These are phyloP conservation scores for Hermodice carunculata DNA, from an alignment of 2,888 invertebrate genomes.

Conservation along the genomic window DNA sequence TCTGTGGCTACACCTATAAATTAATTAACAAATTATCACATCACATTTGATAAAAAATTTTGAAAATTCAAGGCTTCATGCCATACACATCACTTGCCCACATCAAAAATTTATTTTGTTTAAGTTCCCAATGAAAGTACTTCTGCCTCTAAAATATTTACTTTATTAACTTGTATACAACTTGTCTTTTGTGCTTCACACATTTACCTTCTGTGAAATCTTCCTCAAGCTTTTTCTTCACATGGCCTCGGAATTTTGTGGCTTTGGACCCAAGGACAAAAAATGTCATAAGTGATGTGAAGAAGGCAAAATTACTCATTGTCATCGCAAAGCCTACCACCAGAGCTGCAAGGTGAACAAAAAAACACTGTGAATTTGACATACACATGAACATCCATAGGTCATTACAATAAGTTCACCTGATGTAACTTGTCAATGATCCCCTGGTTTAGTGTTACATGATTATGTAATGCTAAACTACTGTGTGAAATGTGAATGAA, in stretches of 20 bases:
- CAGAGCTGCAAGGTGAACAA: constrained; percentile 13
- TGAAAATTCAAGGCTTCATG: background rate
- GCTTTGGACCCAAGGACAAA: constrained; percentile 85
- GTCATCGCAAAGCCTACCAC: constrained; percentile 84
- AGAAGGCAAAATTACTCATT: constrained; percentile 82
- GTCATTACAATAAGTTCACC: background rate
- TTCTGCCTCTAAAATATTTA: background rate
- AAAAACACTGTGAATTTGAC: too few species aligned
- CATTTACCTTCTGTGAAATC: constrained; percentile 83
- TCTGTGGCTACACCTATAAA: too few species aligned
- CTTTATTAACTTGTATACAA: background rate
- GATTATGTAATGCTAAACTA: too few species aligned
- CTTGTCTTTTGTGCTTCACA: background rate
- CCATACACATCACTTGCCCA: too few species aligned
- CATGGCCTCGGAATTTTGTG: constrained; percentile 79
- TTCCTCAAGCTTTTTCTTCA: constrained; percentile 77
- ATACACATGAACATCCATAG: background rate
- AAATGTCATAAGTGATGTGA: constrained; percentile 81
- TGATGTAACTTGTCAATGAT: too few species aligned
- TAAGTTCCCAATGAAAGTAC: too few species aligned
- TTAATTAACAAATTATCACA: background rate
- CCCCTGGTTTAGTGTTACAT: too few species aligned
- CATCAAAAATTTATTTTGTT: too few species aligned
- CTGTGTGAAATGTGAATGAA: too few species aligned
- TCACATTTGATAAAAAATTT: background rate